Evolutionary conservation across 2,888 invertebrate genomes (phyloP).

Genomic region (Malthinus seriepunctatus): DNA sequence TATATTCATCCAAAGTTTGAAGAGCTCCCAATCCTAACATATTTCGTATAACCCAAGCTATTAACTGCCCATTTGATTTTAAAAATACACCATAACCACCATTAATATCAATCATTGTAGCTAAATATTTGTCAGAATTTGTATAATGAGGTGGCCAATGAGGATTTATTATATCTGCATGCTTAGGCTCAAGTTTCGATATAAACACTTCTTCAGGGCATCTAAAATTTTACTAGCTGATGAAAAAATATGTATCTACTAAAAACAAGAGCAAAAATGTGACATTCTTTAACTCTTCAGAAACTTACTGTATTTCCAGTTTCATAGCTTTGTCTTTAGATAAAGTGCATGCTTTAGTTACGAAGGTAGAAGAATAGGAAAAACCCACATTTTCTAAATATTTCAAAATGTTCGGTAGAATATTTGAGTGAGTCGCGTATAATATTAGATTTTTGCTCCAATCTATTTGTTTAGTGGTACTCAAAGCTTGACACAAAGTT

Average conservation of each 20-base stretch:
- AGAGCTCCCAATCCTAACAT: constrained; percentile 47
- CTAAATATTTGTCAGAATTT: constrained; percentile 43
- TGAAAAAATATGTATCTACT: background rate
- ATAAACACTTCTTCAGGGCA: constrained; percentile 47
- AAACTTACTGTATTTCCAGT: constrained; percentile 35
- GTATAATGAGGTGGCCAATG: constrained; percentile 47
- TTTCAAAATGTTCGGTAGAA: constrained; percentile 33
- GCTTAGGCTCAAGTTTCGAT: constrained; percentile 38
- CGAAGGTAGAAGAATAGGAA: constrained; percentile 9
- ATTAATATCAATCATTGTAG: constrained; percentile 45
- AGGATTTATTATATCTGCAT: constrained; percentile 43
- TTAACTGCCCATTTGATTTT: constrained; percentile 44
- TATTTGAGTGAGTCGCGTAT: constrained; percentile 36
- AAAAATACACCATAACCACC: constrained; percentile 49
- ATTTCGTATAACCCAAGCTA: constrained; percentile 50
- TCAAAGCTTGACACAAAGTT: constrained; percentile 36
- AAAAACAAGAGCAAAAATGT: constrained; percentile 9
- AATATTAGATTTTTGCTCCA: constrained; percentile 39
- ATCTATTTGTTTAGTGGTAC: constrained; percentile 40
- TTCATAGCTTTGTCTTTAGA: constrained; percentile 30
- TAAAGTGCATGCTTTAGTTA: constrained; percentile 31
- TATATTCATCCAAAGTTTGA: constrained; percentile 47
- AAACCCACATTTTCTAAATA: constrained; percentile 33
- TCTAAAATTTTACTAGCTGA: constrained; percentile 35
- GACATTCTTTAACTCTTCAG: background rate